Evolutionary conservation across 2,797 vertebrate species (phyloP), one percentile per base, ranked within the genome.

Genomic region (Bucorvus abyssinicus): DNA sequence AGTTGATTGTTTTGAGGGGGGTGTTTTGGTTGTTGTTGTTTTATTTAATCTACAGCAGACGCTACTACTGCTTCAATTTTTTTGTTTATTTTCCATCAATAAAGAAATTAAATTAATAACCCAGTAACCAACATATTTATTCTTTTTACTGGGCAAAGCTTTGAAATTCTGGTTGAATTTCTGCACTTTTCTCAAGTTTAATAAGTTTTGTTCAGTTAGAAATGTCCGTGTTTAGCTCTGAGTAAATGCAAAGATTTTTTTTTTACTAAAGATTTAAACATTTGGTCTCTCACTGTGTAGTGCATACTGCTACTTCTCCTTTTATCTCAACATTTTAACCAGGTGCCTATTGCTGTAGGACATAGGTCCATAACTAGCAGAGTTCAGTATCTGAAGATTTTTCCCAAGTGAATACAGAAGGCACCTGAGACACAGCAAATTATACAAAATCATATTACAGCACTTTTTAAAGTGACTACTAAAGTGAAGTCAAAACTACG

Each of bases 401-500:
- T 83, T 45, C 34, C 34, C 22, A 57, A 21, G n/a, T 8, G 8
- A 87, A 60, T 21, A 74, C 6, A 59, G 34, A 75, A 69, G 9
- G 18, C 21, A 42, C 9, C 2, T 9, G 45, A 61, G 57, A 70
- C 12, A 65, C 24, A 40, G 8, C 14, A 87, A 91, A 44, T 20
- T 0, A 89, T 24, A 49, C 4, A 42, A 91, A 76, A 47, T 53
- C 74, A 52, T 12, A 47, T 44, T 45, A 53, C 10, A 56, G 4
- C 7, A 64, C 26, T 56, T 84, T 30, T 38, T 22, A 24, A 74
- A 78, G 11, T n/a, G 22, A 50, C 36, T 61, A 50, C 7, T 2
- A 34, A 87, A 84, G 14, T 32, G 2, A 50, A 20, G 1, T 23
- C 2, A 78, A 86, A 88, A 60, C 70, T 21, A 36, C 0, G 0